Conservation (phyloP, 1,140 invertebrate genomes). For the Kradibia gibbosae region DNA sequence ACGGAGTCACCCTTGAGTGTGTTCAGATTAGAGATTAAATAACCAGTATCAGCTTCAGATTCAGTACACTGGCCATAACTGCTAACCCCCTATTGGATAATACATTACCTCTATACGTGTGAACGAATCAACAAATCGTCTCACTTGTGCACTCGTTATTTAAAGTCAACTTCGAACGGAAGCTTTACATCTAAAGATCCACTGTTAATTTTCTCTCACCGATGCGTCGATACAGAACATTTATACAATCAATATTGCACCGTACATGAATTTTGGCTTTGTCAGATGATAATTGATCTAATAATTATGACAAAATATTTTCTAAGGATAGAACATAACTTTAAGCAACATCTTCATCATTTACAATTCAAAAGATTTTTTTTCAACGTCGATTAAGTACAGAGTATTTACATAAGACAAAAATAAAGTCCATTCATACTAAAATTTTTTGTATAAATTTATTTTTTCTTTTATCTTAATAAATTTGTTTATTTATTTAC, state of each 20-base stretch:
- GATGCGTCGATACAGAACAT: neutral
- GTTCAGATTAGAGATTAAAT: slow-evolving; percentile 68
- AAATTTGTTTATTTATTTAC: too few relatives aligned
- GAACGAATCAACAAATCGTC: slow-evolving; percentile 48
- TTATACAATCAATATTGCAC: neutral
- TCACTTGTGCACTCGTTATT: slow-evolving; percentile 44
- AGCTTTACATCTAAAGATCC: neutral
- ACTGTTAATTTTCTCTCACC: neutral
- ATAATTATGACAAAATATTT: too few relatives aligned
- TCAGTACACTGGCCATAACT: neutral
- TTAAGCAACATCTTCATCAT: too few relatives aligned
- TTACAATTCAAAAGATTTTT: too few relatives aligned
- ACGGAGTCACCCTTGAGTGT: slow-evolving; percentile 65
- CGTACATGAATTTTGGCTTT: neutral
- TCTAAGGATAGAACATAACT: too few relatives aligned
- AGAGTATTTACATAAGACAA: too few relatives aligned
- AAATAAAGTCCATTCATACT: too few relatives aligned
- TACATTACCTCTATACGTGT: slow-evolving; percentile 28
- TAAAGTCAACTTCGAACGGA: slow-evolving; percentile 25
- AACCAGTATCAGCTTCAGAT: slow-evolving; percentile 57
- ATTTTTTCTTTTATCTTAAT: too few relatives aligned
- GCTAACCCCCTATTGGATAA: neutral
- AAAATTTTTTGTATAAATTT: too few relatives aligned
- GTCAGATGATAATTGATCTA: neutral
- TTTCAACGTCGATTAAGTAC: too few relatives aligned